These are phyloP conservation scores for Pipistrellus kuhlii DNA, from an alignment of 2,797 vertebrate genomes.

Conservation along the genomic window DNA sequence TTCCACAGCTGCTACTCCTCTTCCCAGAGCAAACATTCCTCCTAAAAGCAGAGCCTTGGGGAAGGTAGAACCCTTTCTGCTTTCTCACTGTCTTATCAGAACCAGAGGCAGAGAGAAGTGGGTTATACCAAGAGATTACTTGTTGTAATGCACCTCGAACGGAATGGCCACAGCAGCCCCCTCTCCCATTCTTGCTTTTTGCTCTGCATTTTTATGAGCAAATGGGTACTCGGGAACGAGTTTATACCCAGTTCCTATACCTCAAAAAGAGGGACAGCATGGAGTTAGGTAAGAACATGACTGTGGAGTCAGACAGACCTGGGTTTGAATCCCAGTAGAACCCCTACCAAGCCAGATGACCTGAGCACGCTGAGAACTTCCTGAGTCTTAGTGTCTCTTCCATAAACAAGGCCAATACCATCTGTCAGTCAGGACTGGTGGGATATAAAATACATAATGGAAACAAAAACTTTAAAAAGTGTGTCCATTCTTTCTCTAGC, in stretches of 20 bases:
- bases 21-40: constrained; percentile 71
- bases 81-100: background rate
- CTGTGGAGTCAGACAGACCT: background rate
- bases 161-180: background rate
- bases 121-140: background rate
- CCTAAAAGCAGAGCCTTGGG: constrained; percentile 70
- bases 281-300: background rate
- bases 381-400: background rate
- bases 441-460: background rate
- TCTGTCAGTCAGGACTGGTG: background rate
- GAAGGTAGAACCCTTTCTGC: background rate
- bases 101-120: background rate
- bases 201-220: background rate
- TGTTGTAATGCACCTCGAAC: rapidly evolving
- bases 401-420: background rate
- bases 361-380: background rate
- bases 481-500: background rate
- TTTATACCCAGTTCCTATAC: background rate
- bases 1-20: constrained; percentile 38
- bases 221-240: background rate
- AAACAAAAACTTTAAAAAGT: background rate
- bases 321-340: background rate
- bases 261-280: background rate
- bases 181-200: background rate
- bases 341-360: background rate